These are phyloP conservation scores for Schizaphis graminum DNA, from an alignment of 2,888 invertebrate genomes.

Conservation along the genomic window DNA sequence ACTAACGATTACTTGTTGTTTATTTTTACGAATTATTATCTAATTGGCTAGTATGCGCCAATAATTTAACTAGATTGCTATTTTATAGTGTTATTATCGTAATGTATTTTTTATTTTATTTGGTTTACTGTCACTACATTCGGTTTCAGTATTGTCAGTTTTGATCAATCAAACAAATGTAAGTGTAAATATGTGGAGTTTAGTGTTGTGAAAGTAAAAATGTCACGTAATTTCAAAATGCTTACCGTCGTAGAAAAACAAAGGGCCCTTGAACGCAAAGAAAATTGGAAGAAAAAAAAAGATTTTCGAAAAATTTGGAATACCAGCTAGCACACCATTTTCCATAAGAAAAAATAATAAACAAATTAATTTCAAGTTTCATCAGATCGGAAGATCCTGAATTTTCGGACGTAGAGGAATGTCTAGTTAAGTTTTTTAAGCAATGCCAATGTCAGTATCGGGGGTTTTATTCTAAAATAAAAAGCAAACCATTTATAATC, in stretches of 20 bases:
- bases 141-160: background rate
- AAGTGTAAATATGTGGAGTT: background rate
- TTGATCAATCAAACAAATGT: background rate
- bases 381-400: background rate
- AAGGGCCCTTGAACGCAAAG: background rate
- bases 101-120: background rate
- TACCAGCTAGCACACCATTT: background rate
- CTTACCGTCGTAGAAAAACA: conserved; percentile 12
- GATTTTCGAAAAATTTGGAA: background rate
- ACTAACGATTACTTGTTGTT: too few relatives aligned
- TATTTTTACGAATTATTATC: too few relatives aligned
- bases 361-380: background rate
- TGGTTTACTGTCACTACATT: background rate
- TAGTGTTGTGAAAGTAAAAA: background rate
- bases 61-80: too few relatives aligned
- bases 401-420: conserved; percentile 66
- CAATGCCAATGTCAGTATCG: conserved; percentile 56
- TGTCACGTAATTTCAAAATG: background rate
- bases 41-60: too few relatives aligned
- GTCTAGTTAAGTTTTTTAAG: conserved; percentile 60
- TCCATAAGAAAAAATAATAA: conserved; percentile 7
- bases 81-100: too few relatives aligned
- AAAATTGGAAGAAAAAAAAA: background rate
- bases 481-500: conserved; percentile 65
- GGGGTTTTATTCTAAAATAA: conserved; percentile 62